Percentiles rank a stretch among this genome's conserved stretches.
Evolutionary conservation across 1,140 invertebrate species (phyloP).

Genomic region (Bombus confusus): DNA sequence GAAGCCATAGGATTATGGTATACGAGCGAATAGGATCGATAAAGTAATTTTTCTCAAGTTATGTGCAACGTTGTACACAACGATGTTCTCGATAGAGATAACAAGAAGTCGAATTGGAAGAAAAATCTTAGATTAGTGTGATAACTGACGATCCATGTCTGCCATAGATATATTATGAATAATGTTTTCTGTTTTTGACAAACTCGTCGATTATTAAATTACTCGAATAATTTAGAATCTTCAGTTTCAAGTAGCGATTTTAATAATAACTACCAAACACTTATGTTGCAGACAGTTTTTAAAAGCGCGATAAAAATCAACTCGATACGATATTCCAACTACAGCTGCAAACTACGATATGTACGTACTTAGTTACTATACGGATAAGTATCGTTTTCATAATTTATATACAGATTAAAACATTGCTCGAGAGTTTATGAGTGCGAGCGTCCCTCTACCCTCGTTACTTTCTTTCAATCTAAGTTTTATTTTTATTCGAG

Average conservation of each 20-base stretch:
- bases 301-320: no score
- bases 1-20: neutral
- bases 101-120: neutral
- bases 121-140: neutral
- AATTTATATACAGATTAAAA: no score
- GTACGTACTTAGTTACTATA: no score
- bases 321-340: no score
- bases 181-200: neutral
- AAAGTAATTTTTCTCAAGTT: conserved; percentile 9
- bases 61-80: neutral
- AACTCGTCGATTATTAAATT: neutral
- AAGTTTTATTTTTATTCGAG: no score
- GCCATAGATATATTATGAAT: no score
- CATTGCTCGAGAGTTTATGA: no score
- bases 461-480: no score
- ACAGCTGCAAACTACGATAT: no score
- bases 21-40: neutral
- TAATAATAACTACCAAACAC: neutral
- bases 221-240: neutral
- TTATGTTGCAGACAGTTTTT: no score
- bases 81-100: neutral
- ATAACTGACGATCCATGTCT: neutral
- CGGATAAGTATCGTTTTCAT: no score
- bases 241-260: neutral
- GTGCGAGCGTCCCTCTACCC: no score